Evolutionary conservation across 2,888 invertebrate species (phyloP).

Genomic region (Sarcophaga carnaria): DNA sequence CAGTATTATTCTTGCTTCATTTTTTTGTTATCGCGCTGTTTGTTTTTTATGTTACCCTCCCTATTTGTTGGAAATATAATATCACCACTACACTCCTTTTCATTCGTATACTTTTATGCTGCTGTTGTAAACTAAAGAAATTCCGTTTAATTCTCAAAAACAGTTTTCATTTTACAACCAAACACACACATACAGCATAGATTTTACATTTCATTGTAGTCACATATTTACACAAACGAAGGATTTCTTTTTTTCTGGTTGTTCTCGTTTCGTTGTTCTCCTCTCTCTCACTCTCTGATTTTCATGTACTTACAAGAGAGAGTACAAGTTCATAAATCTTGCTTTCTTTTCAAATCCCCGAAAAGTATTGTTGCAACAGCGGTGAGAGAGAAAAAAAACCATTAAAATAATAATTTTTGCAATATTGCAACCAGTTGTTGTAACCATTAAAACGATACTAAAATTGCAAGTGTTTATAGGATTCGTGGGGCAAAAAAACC

Average conservation of each 20-base stretch:
- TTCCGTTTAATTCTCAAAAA: constrained; percentile 31
- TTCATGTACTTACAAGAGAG: constrained; percentile 20
- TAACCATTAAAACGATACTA: background rate
- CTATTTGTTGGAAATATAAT: background rate
- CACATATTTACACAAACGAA: too few species aligned
- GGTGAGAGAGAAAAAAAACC: constrained; percentile 1
- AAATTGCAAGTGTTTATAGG: background rate
- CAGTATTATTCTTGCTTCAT: constrained; percentile 54
- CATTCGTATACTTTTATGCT: constrained; percentile 16
- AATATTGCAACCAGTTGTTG: constrained; percentile 28
- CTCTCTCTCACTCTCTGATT: constrained; percentile 15
- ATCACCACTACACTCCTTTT: background rate
- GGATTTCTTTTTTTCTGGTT: background rate
- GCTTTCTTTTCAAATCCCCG: constrained; percentile 36
- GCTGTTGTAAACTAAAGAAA: constrained; percentile 57
- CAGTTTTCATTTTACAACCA: too few species aligned
- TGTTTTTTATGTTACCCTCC: background rate
- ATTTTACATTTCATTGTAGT: too few species aligned
- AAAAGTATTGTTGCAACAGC: constrained; percentile 9
- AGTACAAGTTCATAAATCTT: constrained; percentile 61
- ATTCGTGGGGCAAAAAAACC: too few species aligned
- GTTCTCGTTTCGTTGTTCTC: too few species aligned
- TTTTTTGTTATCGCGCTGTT: constrained; percentile 15
- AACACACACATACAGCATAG: too few species aligned
- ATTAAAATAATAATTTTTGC: constrained; percentile 37